These are phyloP conservation scores for Lepidurus apus DNA, from an alignment of 1,140 invertebrate species.

Conservation along the genomic window DNA sequence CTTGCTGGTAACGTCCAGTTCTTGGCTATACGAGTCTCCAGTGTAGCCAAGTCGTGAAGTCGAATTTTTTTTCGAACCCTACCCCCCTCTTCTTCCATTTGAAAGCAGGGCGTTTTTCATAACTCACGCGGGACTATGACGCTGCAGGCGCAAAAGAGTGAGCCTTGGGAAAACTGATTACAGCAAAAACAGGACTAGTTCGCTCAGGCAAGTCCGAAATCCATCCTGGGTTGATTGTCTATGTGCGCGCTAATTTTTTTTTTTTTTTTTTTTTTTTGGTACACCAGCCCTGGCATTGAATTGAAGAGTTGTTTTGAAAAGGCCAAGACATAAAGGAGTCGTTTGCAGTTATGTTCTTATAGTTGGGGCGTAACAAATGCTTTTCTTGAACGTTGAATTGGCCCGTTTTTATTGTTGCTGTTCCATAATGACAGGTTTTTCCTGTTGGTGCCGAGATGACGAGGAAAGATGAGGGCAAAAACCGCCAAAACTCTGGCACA, in stretches of 20 bases:
- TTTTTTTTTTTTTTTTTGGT: not conserved
- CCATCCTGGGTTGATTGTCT: conserved; percentile 13
- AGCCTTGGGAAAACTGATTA: not conserved
- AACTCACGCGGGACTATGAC: not conserved
- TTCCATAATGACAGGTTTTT: not conserved
- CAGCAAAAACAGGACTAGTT: conserved; percentile 11
- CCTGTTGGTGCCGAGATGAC: not conserved
- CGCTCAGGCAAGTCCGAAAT: conserved; percentile 3
- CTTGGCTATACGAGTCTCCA: not conserved
- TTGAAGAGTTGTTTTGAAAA: not conserved
- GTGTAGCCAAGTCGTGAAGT: not conserved
- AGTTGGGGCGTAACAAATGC: conserved; percentile 12
- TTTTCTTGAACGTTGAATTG: not conserved
- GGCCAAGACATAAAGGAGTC: not conserved
- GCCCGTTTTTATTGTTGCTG: not conserved
- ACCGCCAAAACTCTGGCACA: not conserved
- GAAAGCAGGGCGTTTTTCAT: not conserved
- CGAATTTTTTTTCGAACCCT: not conserved
- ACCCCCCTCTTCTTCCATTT: not conserved
- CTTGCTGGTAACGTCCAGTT: not conserved
- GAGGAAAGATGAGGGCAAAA: not conserved
- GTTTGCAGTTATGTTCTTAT: not conserved
- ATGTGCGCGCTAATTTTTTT: not conserved
- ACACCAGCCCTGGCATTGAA: not conserved
- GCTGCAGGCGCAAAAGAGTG: conserved; percentile 7